Evolutionary conservation across 2,113 vertebrate species (phyloP).

Genomic region (Peucedramus taeniatus): DNA sequence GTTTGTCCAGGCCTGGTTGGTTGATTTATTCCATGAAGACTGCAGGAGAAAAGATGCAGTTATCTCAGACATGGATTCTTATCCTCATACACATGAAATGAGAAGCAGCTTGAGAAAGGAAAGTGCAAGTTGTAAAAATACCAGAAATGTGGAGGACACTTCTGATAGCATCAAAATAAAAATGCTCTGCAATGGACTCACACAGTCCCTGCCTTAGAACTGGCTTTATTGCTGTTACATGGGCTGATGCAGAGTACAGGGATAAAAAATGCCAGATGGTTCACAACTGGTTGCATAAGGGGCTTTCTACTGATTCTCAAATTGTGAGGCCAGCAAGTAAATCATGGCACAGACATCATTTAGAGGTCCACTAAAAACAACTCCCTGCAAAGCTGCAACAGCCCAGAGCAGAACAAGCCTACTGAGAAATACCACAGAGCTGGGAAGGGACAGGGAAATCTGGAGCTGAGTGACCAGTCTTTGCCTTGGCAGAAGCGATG

Average conservation of each 20-base stretch:
- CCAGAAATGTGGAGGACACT: neutral
- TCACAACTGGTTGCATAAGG: neutral
- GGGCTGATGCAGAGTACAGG: neutral
- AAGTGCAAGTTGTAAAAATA: neutral
- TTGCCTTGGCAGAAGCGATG: neutral
- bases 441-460: neutral
- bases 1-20: slow-evolving; percentile 83
- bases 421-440: neutral
- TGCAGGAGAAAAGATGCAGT: slow-evolving; percentile 28
- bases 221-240: neutral
- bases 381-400: neutral
- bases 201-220: neutral
- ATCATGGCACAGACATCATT: neutral
- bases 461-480: neutral
- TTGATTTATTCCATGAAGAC: slow-evolving; percentile 83
- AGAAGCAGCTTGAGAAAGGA: neutral
- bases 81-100: neutral
- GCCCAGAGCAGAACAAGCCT: neutral
- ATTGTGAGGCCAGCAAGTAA: neutral
- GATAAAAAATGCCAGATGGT: neutral
- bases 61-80: neutral
- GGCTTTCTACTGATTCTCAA: neutral
- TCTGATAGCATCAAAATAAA: neutral
- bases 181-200: neutral
- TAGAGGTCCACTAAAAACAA: neutral